A percentile compares a stretch with the other conserved stretches of the same genome.
Conservation (phyloP, 2,888 invertebrate species). For the Chymomyza fuscimana region DNA sequence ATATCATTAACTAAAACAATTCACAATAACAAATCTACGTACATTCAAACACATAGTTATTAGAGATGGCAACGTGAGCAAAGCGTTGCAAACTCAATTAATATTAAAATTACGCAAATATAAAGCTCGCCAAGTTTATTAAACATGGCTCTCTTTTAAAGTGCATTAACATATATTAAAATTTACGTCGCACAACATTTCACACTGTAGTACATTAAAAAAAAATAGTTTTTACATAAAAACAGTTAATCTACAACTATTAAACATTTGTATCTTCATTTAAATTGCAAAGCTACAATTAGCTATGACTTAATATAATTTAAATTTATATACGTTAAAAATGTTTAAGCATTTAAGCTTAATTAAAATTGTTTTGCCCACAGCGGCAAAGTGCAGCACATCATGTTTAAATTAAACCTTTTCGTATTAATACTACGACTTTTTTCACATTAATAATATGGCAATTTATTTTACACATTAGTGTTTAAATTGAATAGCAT, state of each 20-base stretch:
- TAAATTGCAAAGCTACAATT: too few relatives aligned
- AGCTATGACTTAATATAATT: not conserved
- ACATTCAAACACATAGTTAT: not conserved
- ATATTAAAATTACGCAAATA: too few relatives aligned
- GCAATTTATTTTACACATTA: not conserved
- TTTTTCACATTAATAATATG: not conserved
- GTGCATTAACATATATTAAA: too few relatives aligned
- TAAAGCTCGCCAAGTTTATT: too few relatives aligned
- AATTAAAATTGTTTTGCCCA: not conserved
- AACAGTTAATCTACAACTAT: too few relatives aligned
- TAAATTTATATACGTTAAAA: not conserved
- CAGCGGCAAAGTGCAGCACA: not conserved
- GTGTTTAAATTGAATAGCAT: too few relatives aligned
- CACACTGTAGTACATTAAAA: too few relatives aligned
- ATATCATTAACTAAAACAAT: not conserved
- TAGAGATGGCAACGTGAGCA: not conserved
- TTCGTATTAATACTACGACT: not conserved
- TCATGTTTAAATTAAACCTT: not conserved
- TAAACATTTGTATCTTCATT: too few relatives aligned
- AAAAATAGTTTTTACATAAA: too few relatives aligned
- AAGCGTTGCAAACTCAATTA: not conserved
- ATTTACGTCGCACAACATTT: too few relatives aligned
- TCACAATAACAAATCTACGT: not conserved
- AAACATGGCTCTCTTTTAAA: too few relatives aligned
- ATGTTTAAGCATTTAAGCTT: not conserved